These are phyloP conservation scores for Drosophila nr. perissopoda DNA, from an alignment of 2,888 invertebrate genomes.

Conservation along the genomic window DNA sequence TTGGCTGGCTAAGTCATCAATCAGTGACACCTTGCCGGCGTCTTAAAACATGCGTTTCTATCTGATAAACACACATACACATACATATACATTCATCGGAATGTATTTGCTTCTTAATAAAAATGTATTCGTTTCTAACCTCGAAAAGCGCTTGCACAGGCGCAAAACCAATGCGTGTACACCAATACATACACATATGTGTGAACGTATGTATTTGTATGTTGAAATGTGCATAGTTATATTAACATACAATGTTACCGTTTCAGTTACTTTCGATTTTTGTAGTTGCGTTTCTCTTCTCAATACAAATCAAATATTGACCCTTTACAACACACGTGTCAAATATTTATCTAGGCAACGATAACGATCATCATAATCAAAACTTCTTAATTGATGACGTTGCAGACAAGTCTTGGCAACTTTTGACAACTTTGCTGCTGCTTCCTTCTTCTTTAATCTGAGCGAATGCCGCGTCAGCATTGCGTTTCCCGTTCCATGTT, in stretches of 20 bases:
- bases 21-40: constrained; percentile 37
- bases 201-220: not conserved
- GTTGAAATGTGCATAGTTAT: constrained; percentile 1
- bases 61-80: constrained; percentile 43
- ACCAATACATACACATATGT: not conserved
- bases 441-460: constrained; percentile 18
- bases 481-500: constrained; percentile 15
- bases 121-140: constrained; percentile 71
- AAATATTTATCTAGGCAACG: not conserved
- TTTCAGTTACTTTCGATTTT: constrained; percentile 28
- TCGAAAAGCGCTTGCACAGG: constrained; percentile 53
- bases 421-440: not conserved
- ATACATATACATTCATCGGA: not conserved
- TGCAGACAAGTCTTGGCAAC: constrained; percentile 31
- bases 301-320: constrained; percentile 11
- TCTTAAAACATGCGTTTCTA: constrained; percentile 61
- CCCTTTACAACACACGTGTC: constrained; percentile 1
- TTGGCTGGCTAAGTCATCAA: constrained; percentile 48
- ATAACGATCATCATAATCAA: constrained; percentile 17
- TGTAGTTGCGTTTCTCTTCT: constrained; percentile 8
- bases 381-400: constrained; percentile 50
- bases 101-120: constrained; percentile 25
- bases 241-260: constrained; percentile 7
- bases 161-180: constrained; percentile 17
- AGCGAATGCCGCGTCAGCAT: constrained; percentile 58